phyloP scores from a whole-genome alignment of 2,888 invertebrate species.

The Anoncus sp. region DNA sequence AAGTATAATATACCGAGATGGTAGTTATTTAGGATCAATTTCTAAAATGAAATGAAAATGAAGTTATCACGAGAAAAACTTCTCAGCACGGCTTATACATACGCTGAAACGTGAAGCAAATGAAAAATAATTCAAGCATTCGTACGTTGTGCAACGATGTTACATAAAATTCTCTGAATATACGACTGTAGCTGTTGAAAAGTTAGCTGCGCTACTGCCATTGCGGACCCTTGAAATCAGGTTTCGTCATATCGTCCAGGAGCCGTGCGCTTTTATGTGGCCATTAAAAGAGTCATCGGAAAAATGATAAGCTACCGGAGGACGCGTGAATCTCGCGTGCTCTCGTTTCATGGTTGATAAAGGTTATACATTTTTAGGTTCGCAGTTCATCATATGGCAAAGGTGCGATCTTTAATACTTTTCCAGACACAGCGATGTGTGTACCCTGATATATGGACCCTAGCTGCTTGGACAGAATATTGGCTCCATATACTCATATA shows the following conservation, averaged over 20 bases:
- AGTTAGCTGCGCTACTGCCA: not conserved
- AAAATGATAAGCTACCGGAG: slow-evolving; percentile 56
- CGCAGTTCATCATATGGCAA: slow-evolving; percentile 42
- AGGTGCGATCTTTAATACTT: slow-evolving; percentile 18
- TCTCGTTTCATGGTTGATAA: slow-evolving; percentile 37
- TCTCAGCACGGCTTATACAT: not conserved
- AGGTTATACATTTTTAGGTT: slow-evolving; percentile 52
- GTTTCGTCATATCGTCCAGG: slow-evolving; percentile 62
- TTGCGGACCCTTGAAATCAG: slow-evolving; percentile 58
- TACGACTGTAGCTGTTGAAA: slow-evolving; percentile 18
- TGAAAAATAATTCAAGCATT: slow-evolving; percentile 32
- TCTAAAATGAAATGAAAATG: slow-evolving; percentile 28
- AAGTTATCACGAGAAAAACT: slow-evolving; percentile 6
- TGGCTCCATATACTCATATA: too few relatives aligned
- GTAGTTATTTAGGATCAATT: slow-evolving; percentile 14
- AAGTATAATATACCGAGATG: slow-evolving; percentile 12
- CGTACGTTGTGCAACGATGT: slow-evolving; percentile 32
- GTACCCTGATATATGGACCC: too few relatives aligned
- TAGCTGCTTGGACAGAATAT: too few relatives aligned
- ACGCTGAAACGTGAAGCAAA: slow-evolving; percentile 15
- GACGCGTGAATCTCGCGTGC: slow-evolving; percentile 33
- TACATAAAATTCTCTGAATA: slow-evolving; percentile 45
- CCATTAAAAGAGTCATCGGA: slow-evolving; percentile 58
- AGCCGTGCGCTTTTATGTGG: slow-evolving; percentile 59
- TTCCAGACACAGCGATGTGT: not conserved